Percentiles rank a stretch among this genome's conserved stretches.
Conservation (phyloP, 2,888 invertebrate species). For the Cosmia pyralina region DNA sequence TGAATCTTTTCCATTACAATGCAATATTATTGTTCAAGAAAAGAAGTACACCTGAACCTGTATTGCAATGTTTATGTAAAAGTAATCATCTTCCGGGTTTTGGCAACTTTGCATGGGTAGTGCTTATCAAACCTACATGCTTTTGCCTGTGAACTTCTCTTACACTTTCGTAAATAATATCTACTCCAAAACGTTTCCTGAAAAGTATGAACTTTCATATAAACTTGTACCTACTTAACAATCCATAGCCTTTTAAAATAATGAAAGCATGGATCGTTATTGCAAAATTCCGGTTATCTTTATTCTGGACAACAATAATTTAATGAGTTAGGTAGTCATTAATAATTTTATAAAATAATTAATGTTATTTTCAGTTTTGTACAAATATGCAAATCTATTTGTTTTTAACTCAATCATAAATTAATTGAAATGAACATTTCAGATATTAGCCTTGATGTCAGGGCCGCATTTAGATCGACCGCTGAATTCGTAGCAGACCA, state of each 20-base stretch:
- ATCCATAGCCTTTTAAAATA: constrained; percentile 23
- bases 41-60: too few relatives aligned
- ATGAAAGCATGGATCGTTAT: constrained; percentile 7
- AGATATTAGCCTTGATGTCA: constrained; percentile 65
- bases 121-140: constrained; percentile 5
- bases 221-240: neutral
- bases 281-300: neutral
- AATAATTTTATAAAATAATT: constrained; percentile 1
- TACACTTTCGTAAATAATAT: constrained; percentile 1
- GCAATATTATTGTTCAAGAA: neutral
- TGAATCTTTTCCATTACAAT: neutral
- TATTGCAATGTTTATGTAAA: neutral
- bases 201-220: constrained; percentile 1
- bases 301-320: neutral
- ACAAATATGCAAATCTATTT: constrained; percentile 4
- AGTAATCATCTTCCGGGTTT: neutral
- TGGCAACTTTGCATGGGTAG: neutral
- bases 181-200: neutral
- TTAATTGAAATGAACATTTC: constrained; percentile 62
- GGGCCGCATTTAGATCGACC: constrained; percentile 64
- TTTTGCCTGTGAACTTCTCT: constrained; percentile 3
- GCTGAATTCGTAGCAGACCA: constrained; percentile 67
- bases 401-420: constrained; percentile 13
- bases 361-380: constrained; percentile 5
- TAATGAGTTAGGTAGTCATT: neutral